Evolutionary conservation across 2,888 invertebrate genomes (phyloP), one percentile per base, ranked within the genome.

Genomic region (Drosophila neonasuta): DNA sequence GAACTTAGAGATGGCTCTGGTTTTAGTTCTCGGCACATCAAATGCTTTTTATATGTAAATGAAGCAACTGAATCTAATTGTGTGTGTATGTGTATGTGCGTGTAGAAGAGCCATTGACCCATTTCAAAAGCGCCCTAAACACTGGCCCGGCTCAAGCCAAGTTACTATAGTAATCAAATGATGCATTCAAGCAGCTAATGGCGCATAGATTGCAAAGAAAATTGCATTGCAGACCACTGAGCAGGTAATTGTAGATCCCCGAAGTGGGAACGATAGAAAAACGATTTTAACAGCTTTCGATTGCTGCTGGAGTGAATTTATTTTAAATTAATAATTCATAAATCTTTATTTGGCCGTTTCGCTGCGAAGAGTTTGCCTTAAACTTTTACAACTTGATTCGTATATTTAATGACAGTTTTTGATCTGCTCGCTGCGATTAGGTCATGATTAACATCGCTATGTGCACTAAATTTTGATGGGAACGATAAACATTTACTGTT

Each of bases 21-120:
- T 55, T 67, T 46, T 57, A 30, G 52, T 20, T 42, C 45, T 34
- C 29, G 30, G 67, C 51, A 61, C 48, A 20, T 52, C 58, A 54
- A 72, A 69, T 69, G 68, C 65, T 74, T 71, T 85, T 79, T 64
- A 71, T 81, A 75, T 78, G 77, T 65, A 79, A 85, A 80, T 74
- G 80, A 77, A 77, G 24, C 57, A 52, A 50, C 63, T 61, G 20
- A 8, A 24, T 48, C 11, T 6, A 24, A 24, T 6, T 63, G 29
- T 60, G 24, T 42, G 44, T 34, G n/a, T 44, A 13, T 50, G 51
- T 44, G 15, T 57, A 9, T 50, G 60, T 56, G 39, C 34, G 50
- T 63, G 74, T 46, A 44, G 39, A 51, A 58, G 45, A 58, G 48
- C 42, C 76, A 80, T 72, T 84, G 84, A 73, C 81, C 79, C 81